Evolutionary conservation across 2,888 invertebrate species (phyloP), one percentile per base, ranked within the genome.

Genomic region (Epinotia ramella): DNA sequence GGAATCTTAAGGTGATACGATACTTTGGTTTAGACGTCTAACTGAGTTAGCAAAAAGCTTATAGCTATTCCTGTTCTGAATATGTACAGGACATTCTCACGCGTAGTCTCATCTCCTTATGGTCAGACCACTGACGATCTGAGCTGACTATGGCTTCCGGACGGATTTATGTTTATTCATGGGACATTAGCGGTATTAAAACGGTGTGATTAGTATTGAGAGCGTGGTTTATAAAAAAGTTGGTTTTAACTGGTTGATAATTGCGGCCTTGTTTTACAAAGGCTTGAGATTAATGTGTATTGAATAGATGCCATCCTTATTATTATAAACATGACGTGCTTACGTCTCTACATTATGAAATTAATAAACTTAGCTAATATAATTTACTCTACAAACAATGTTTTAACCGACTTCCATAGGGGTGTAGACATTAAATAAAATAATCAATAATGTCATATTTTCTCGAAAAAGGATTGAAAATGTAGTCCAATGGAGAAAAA

Each of bases 161-260:
- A 33, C 56, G 18, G 33, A 12, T 18, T 18, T 18, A 57, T 68
- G 56, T 68, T 68, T 68, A 68, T 68, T 68, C 67, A 68, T 68
- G 57, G 28, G 65, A 24, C 46, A 67, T 56, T 57, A 68, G 56
- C 67, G 40, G 67, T 68, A 20, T 20, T 20, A 40, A 68, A 56
- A 40, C 40, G 67, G 6, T 33, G 53, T 33, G 28, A 57, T 68
- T 57, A 18, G 53, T 33, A 12, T 66, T 40, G 56, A 18, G 33
- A 53, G 53, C n/a, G 40, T 53, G 5, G n/a, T 53, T 6, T n/a
- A n/a, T 6, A 53, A 53, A 53, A 53, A 9, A 9, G 9, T 40
- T 1, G 53, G n/a, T 53, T 53, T 53, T 53, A 53, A n/a, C n/a
- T 6, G 53, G 6, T 49, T 49, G 16, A n/a, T 33, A 33, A 33